Conservation (phyloP, 2,888 invertebrate species). For the Antitype chi region DNA sequence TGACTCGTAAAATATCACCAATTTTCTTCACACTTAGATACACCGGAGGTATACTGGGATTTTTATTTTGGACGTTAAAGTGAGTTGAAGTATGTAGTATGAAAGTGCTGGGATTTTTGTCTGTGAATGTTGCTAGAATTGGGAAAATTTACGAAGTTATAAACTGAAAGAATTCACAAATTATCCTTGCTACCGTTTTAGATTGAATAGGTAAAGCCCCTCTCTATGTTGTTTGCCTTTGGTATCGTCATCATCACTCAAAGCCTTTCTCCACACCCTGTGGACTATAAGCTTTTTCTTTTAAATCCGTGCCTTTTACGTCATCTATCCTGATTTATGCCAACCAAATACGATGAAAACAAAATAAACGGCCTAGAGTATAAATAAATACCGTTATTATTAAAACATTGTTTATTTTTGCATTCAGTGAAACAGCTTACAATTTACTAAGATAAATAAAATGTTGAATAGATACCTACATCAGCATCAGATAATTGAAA, state of each 20-base stretch:
- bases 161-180: conserved; percentile 10
- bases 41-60: conserved; percentile 63
- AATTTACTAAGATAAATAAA: background rate
- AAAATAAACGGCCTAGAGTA: background rate
- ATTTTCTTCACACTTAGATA: conserved; percentile 85
- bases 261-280: background rate
- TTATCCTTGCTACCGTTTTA: background rate
- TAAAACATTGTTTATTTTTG: background rate
- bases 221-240: background rate
- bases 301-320: background rate
- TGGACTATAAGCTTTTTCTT: background rate
- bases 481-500: background rate
- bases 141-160: background rate
- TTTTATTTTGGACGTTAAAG: conserved; percentile 68
- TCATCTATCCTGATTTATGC: background rate
- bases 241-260: background rate
- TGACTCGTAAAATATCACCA: conserved; percentile 87
- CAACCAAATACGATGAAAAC: background rate
- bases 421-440: background rate
- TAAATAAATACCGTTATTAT: background rate
- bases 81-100: conserved; percentile 24
- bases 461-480: background rate
- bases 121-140: background rate
- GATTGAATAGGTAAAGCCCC: background rate
- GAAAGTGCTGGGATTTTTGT: conserved; percentile 22